Evolutionary conservation across 2,888 invertebrate species (phyloP).

Genomic region (Cerceris ruficornis): DNA sequence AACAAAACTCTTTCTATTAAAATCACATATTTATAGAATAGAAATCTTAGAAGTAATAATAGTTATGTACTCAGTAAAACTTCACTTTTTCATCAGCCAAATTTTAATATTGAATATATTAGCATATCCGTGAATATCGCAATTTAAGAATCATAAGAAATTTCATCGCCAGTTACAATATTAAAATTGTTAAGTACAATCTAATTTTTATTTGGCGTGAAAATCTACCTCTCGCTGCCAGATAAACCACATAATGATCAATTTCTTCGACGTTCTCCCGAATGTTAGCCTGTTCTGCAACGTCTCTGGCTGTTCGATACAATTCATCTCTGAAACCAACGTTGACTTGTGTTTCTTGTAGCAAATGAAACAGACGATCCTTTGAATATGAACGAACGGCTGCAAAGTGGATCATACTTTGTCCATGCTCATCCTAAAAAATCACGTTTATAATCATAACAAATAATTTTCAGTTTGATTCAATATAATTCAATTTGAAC

Average conservation of each 20-base stretch:
- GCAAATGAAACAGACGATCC: constrained; percentile 90
- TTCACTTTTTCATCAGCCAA: no score
- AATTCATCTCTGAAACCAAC: constrained; percentile 92
- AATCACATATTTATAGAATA: no score
- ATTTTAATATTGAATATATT: no score
- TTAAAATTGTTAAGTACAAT: no score
- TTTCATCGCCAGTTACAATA: no score
- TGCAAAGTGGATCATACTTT: constrained; percentile 94
- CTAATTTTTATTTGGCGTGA: not conserved
- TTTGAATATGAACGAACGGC: constrained; percentile 91
- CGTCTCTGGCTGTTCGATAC: constrained; percentile 94
- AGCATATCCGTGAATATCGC: no score
- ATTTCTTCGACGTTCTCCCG: constrained; percentile 91
- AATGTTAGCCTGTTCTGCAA: constrained; percentile 90
- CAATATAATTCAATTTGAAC: not conserved
- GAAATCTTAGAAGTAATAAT: no score
- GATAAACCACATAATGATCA: constrained; percentile 89
- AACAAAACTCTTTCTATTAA: no score
- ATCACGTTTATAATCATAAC: constrained; percentile 10
- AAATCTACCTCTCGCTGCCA: constrained; percentile 88
- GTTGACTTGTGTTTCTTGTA: constrained; percentile 91
- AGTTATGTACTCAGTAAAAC: no score
- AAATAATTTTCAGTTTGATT: not conserved
- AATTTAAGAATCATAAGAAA: no score
- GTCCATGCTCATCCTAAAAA: constrained; percentile 93